phyloP scores from a whole-genome alignment of 2,797 vertebrate species.

The Danio albolineatus region DNA sequence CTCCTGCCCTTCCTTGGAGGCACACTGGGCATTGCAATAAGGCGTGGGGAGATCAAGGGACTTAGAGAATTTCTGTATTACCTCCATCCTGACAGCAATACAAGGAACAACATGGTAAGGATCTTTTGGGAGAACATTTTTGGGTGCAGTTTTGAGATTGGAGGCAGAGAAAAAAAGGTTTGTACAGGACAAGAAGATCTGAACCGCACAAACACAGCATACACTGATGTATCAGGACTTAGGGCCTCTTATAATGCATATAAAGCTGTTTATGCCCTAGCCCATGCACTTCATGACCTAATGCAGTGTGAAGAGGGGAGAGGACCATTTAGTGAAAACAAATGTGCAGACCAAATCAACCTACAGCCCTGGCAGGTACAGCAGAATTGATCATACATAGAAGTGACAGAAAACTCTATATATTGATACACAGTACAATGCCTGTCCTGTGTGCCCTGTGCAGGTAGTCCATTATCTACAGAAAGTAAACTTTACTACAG shows the following conservation, averaged over 20 bases:
- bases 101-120: constrained; percentile 50
- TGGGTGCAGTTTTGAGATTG: constrained; percentile 50
- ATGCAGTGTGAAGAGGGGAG: constrained; percentile 68
- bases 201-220: constrained; percentile 58
- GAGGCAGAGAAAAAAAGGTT: constrained; percentile 32
- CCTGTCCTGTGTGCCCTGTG: not conserved
- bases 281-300: constrained; percentile 71
- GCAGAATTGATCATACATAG: constrained; percentile 49
- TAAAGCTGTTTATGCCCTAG: constrained; percentile 77
- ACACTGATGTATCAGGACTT: constrained; percentile 67
- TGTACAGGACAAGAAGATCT: constrained; percentile 65
- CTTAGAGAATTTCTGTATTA: constrained; percentile 66
- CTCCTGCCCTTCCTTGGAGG: constrained; percentile 57
- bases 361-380: constrained; percentile 78
- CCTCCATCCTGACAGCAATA: constrained; percentile 50
- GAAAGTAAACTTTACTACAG: constrained; percentile 67
- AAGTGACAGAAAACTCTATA: constrained; percentile 4
- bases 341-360: constrained; percentile 67
- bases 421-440: not conserved
- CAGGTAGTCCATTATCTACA: constrained; percentile 73
- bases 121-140: constrained; percentile 60
- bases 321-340: constrained; percentile 70
- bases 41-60: constrained; percentile 72
- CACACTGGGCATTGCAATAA: constrained; percentile 67
- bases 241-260: constrained; percentile 64